These are phyloP conservation scores for Setipinna tenuifilis DNA, from an alignment of 2,797 vertebrate genomes.

Conservation along the genomic window DNA sequence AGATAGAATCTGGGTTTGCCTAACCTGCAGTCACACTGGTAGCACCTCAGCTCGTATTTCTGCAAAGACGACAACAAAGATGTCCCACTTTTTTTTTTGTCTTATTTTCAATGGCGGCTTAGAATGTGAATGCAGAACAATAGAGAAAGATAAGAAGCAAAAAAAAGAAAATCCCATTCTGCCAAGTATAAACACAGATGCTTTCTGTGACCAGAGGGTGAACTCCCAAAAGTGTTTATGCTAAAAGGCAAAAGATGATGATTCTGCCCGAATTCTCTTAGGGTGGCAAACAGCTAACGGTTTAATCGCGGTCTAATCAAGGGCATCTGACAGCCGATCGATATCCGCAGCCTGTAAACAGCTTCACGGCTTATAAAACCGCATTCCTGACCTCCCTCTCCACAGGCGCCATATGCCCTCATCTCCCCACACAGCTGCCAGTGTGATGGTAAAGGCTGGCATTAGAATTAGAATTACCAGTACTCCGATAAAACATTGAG, in stretches of 20 bases:
- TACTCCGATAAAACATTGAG: too few relatives aligned
- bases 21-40: neutral
- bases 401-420: neutral
- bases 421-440: neutral
- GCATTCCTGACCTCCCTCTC: neutral
- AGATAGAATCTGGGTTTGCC: neutral
- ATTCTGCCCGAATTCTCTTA: neutral
- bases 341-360: neutral
- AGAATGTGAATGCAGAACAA: neutral
- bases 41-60: neutral
- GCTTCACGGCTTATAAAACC: neutral
- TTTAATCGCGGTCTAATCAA: neutral
- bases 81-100: neutral
- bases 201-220: neutral
- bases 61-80: neutral
- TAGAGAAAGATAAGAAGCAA: neutral
- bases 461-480: neutral
- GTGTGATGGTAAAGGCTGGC: neutral
- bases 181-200: neutral
- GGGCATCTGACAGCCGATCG: neutral
- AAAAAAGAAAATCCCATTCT: neutral
- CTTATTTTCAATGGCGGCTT: neutral
- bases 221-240: neutral
- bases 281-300: neutral
- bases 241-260: neutral